These are phyloP conservation scores for Gadopsis bispinosus DNA, from an alignment of 2,797 vertebrate species.

Conservation along the genomic window DNA sequence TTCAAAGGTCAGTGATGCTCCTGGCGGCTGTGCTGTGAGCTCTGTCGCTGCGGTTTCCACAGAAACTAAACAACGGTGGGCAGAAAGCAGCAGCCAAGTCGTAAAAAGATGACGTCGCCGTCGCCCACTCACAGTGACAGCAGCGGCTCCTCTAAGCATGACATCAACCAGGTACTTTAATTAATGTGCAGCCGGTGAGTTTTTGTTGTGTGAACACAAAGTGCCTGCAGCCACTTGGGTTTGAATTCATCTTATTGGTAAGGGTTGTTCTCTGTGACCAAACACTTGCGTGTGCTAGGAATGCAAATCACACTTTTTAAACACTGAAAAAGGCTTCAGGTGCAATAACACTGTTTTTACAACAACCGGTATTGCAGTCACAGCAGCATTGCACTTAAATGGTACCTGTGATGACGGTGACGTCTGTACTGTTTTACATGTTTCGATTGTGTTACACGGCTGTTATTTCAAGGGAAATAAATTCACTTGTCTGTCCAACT, in stretches of 20 bases:
- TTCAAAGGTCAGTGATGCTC: constrained; percentile 76
- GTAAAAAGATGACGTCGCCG: constrained; percentile 73
- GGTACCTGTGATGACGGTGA: neutral
- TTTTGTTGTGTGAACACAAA: neutral
- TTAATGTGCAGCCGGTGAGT: neutral
- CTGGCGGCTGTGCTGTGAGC: constrained; percentile 59
- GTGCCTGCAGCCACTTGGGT: neutral
- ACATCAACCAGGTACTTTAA: constrained; percentile 65
- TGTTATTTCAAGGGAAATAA: constrained; percentile 5
- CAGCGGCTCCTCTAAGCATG: constrained; percentile 79
- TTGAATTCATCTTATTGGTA: neutral
- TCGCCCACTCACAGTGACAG: constrained; percentile 83
- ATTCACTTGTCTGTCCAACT: constrained; percentile 15
- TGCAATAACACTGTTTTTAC: neutral
- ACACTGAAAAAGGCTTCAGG: neutral
- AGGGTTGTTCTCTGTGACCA: neutral
- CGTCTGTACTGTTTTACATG: neutral
- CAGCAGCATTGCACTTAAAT: neutral
- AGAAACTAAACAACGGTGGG: constrained; percentile 50
- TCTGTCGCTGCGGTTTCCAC: constrained; percentile 55
- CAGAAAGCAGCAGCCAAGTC: constrained; percentile 28
- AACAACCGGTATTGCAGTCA: neutral
- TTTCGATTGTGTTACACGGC: neutral
- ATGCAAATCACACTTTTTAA: neutral
- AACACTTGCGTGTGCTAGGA: neutral